These are phyloP conservation scores for Thamnophis elegans DNA, from an alignment of 2,797 vertebrate species.

Conservation along the genomic window DNA sequence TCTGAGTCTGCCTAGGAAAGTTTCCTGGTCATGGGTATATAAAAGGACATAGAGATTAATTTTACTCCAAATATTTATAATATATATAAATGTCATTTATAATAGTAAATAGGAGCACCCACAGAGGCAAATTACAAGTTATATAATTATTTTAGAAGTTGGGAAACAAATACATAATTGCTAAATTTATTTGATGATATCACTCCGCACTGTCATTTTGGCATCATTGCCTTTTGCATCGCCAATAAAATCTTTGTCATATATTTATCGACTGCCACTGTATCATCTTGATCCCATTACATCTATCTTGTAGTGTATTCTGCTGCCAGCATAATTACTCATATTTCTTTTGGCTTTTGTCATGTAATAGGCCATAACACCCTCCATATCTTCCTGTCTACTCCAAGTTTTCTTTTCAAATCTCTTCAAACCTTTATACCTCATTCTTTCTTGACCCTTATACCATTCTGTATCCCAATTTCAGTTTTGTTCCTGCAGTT, in stretches of 20 bases:
- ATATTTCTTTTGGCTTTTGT: not conserved
- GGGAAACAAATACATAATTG: not conserved
- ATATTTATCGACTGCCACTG: not conserved
- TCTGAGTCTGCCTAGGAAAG: not conserved
- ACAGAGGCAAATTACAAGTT: not conserved
- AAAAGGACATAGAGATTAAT: not conserved
- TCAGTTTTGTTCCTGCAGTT: not conserved
- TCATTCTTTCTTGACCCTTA: not conserved
- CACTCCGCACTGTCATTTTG: not conserved
- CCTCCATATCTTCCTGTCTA: not conserved
- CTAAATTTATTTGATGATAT: not conserved
- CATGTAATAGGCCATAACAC: not conserved
- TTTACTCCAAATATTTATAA: not conserved
- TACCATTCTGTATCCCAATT: too few species aligned
- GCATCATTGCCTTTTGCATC: not conserved
- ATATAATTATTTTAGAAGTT: not conserved
- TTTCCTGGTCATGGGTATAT: not conserved
- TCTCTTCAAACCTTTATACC: not conserved
- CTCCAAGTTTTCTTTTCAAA: not conserved
- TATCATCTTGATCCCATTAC: not conserved
- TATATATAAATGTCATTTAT: not conserved
- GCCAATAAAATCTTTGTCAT: not conserved
- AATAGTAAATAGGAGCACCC: not conserved
- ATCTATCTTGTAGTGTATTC: not conserved
- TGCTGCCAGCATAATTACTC: not conserved